Base-by-base conservation (phyloP, 2,888 invertebrate species). In the Zygothrica quintamaculata region DNA sequence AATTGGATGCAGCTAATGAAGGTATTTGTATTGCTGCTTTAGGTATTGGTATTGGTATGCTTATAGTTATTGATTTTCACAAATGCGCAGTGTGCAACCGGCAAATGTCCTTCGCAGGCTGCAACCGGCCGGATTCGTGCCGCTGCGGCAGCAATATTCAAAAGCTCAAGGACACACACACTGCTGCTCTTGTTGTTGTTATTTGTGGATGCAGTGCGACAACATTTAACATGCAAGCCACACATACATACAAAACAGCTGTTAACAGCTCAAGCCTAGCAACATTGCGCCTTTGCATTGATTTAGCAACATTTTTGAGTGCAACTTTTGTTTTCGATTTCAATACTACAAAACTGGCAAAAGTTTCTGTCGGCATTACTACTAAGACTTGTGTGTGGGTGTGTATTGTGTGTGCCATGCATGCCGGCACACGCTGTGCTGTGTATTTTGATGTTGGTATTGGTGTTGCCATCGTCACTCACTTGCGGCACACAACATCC, bases 31-130 rank as follows among this genome's bases (percentile, higher is more conserved):
- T n/a, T n/a, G n/a, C n/a, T n/a, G n/a, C n/a, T 26, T 11, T 29
- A 44, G 34, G 3, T 11, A 3, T 34, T 34, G 3, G 12, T 13
- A 1, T 42, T 16, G 42, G 11, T 29, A 50, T 29, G 61, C 29
- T 31, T 42, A 29, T 16, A 52, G 51, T 42, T 84, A 84, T 84
- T 72, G 82, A 84, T 84, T 82, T 82, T 69, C 61, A 56, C 60
- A 62, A 48, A 15, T 64, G 69, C 70, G 64, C 69, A 69, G 59
- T 53, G 59, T 53, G 68, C 56, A 62, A 22, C 77, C 67, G 67
- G 72, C 74, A 61, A 52, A 57, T 78, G 87, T 78, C 84, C 87
- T 87, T 84, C 69, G 73, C 66, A 44, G 65, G 70, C 70, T 80
- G 81, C 68, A 78, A 53, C 36, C 74, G 72, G 80, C 62, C 72